Evolutionary conservation across 2,113 vertebrate species (phyloP).

Genomic region (Thymallus thymallus): DNA sequence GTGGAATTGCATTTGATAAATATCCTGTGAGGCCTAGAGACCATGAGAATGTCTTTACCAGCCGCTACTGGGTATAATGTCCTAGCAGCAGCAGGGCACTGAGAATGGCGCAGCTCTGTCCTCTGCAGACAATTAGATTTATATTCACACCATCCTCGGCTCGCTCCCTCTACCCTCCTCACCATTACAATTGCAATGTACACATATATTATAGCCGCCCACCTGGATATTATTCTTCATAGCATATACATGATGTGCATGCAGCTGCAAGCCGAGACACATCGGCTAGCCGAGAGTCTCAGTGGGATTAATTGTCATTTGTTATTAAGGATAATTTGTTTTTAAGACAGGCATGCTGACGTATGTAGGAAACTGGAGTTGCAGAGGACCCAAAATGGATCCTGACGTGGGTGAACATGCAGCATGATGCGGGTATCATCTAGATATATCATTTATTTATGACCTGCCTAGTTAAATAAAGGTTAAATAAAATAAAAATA

Average conservation of each 20-base stretch:
- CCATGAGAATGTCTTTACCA: not conserved
- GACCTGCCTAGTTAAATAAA: too few species aligned
- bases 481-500: too few species aligned
- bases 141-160: not conserved
- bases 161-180: not conserved
- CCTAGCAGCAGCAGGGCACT: not conserved
- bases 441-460: not conserved
- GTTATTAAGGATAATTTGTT: constrained; percentile 11
- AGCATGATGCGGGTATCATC: constrained; percentile 12
- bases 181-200: constrained; percentile 3
- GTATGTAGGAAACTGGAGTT: constrained; percentile 12
- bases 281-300: not conserved
- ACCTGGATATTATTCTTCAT: not conserved
- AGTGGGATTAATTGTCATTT: not conserved
- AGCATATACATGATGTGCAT: not conserved
- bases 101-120: not conserved
- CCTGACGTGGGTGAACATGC: constrained; percentile 16
- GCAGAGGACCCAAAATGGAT: constrained; percentile 27
- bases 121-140: not conserved
- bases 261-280: constrained; percentile 7
- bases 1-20: not conserved
- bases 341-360: constrained; percentile 15
- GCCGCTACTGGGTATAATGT: not conserved
- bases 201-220: not conserved
- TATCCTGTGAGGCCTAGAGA: not conserved